Base-by-base conservation (phyloP, 2,113 vertebrate species). In the Sturnus vulgaris region DNA sequence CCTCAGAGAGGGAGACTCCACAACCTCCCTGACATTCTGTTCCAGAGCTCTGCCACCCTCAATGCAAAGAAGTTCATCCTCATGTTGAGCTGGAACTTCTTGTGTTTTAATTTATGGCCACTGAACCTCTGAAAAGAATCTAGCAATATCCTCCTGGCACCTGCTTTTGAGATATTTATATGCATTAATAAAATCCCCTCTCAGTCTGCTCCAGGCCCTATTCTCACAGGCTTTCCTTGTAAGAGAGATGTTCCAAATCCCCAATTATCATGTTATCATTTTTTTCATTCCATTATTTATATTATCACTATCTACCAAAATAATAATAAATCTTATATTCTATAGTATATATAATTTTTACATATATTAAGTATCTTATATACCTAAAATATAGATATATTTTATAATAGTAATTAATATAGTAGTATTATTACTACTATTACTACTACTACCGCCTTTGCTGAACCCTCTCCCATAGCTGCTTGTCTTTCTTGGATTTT, bases 131-230 rank as follows among this genome's bases (percentile, higher is more conserved):
- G 60, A 39, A 84, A 49, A 47, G 17, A 65, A 23, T 47, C 10
- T 49, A 24, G 9, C 9, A 33, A 20, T 6, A 46, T 35, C 28
- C 22, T 64, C 17, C 46, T 55, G 49, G 15, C 28, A 47, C 6
- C 7, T 4, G 3, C 35, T 27, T 75, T 65, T 56, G 42, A 47
- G 30, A 65, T 25, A 49, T 20, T 40, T 40, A n/a, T 10, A 49
- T 24, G 19, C 8, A 40, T 20, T 19, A 23, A 47, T 46, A 44
- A 64, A 53, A 39, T 64, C 18, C n/a, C 9, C 4, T 53, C 17
- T 39, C 18, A 47, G 22, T 24, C 40, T 64, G 42, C 23, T 55
- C 22, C 23, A 53, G 11, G 16, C 31, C 47, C 27, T 0, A 0
- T 37, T 40, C 12, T 46, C 2, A 4, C 10, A 40, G 15, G 17